Evolutionary conservation across 2,797 vertebrate species (phyloP), one percentile per base, ranked within the genome.

Genomic region (Allobates femoralis): DNA sequence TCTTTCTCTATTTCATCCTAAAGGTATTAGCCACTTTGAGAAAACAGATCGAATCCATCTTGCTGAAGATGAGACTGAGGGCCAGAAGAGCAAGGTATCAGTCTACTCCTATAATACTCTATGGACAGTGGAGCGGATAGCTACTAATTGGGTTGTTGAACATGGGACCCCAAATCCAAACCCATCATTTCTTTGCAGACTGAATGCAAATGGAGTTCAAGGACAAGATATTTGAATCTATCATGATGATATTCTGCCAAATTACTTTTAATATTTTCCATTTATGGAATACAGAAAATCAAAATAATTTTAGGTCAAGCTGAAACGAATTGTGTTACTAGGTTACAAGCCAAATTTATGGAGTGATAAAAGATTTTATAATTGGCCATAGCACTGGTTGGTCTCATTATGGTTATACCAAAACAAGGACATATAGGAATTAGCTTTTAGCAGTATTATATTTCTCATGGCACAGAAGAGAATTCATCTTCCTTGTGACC

Each of bases 401-500:
- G 71, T 46, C 12, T 74, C 41, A 50, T 41, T 14, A 73, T 19
- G n/a, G 71, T 26, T 50, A 74, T 21, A 16, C 11, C 37, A 74
- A n/a, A 26, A 74, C 11, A 26, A 15, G 14, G 14, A n/a, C 46
- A 50, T 21, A 71, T 19, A 71, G 67, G 34, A 71, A 71, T 37
- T 21, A 0, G 67, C 19, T 2, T 23, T 10, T 12, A 23, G 34
- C 34, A 14, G 8, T 50, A 5, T 73, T 56, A 14, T 77, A 21
- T 77, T 32, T 76, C 7, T 77, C 75, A 55, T 19, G 28, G 23
- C 26, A 55, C 32, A 28, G 14, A 75, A 76, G 28, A 7, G 8
- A 75, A 75, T 51, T 76, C 6, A 41, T 71, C 18, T 51, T 51
- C 73, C 16, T 75, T 46, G 30, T 53, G 73, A 53, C 46, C 73